phyloP scores from a whole-genome alignment of 2,888 invertebrate species.

The Helleia helle region DNA sequence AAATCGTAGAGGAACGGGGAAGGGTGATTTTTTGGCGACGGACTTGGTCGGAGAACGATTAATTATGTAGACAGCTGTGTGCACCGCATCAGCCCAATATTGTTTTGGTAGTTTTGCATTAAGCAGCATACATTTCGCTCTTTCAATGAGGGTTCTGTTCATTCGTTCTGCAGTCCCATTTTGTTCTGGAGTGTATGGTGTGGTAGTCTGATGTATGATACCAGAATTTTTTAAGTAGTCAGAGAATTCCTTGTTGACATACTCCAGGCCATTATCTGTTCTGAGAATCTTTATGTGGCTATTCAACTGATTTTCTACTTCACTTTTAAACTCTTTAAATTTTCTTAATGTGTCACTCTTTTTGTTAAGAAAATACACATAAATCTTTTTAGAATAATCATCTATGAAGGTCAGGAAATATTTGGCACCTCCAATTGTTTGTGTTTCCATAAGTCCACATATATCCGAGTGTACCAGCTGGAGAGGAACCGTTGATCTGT shows the following conservation, averaged over 20 bases:
- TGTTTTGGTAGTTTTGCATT: constrained; percentile 15
- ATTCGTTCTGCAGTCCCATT: constrained; percentile 29
- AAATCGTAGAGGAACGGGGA: no score
- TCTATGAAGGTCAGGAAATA: background rate
- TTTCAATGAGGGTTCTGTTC: constrained; percentile 19
- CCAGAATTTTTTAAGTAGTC: constrained; percentile 12
- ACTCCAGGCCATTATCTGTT: constrained; percentile 20
- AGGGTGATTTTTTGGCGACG: no score
- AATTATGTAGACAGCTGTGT: no score
- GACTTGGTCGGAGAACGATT: no score
- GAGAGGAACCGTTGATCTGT: background rate
- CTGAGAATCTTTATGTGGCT: constrained; percentile 14
- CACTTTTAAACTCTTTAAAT: constrained; percentile 16
- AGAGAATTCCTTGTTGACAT: constrained; percentile 15
- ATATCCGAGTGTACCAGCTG: constrained; percentile 1
- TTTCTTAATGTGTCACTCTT: constrained; percentile 7
- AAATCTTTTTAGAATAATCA: constrained; percentile 1
- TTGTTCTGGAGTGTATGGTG: constrained; percentile 18
- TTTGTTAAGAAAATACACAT: background rate
- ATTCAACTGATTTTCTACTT: constrained; percentile 19
- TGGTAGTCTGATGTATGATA: constrained; percentile 15
- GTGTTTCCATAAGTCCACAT: constrained; percentile 3
- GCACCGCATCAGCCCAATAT: constrained; percentile 23
- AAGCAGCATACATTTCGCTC: constrained; percentile 19
- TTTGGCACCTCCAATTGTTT: background rate